Percentiles rank a stretch among this genome's conserved stretches.
phyloP scores from a whole-genome alignment of 2,113 vertebrate species.

The Thamnophis sirtalis region DNA sequence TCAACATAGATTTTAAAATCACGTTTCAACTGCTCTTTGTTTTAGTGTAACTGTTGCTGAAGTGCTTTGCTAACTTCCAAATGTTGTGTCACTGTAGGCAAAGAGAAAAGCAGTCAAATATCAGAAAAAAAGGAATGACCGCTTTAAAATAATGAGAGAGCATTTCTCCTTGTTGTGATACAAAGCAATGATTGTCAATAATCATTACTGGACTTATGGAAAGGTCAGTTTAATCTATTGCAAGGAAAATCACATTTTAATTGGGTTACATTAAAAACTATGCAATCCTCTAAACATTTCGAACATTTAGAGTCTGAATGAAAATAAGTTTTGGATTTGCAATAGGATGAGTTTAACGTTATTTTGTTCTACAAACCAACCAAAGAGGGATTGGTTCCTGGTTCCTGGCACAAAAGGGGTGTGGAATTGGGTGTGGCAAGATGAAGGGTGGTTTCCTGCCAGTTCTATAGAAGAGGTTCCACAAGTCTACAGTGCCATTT shows the following conservation, averaged over 20 bases:
- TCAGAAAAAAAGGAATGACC: background rate
- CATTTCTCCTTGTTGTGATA: background rate
- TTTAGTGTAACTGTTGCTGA: background rate
- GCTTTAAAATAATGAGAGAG: background rate
- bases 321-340: background rate
- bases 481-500: too few species aligned
- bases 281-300: background rate
- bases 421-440: background rate
- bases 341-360: background rate
- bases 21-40: background rate
- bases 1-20: background rate
- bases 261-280: background rate
- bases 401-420: background rate
- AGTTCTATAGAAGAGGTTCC: too few species aligned
- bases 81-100: background rate
- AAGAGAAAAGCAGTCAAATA: background rate
- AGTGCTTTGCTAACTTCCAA: background rate
- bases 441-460: too few species aligned
- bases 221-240: background rate
- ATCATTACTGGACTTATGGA: background rate
- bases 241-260: background rate
- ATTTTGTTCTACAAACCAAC: background rate
- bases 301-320: background rate
- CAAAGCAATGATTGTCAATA: background rate
- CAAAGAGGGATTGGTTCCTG: background rate